Evolutionary conservation across 2,113 vertebrate species (phyloP), one percentile per base, ranked within the genome.

Genomic region (Apteryx owenii): DNA sequence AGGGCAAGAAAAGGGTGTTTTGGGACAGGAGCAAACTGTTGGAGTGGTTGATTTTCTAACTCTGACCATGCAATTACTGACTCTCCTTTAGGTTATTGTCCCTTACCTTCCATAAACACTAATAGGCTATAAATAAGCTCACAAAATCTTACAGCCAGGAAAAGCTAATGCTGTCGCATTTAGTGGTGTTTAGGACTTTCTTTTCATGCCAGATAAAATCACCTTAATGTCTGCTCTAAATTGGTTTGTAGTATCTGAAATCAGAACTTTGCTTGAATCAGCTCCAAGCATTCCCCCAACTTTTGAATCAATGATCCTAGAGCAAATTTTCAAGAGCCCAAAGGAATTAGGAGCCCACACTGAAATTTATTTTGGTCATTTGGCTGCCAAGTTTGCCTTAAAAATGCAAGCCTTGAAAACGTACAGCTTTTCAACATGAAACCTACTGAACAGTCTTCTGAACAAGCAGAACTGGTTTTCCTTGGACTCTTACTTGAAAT

Each of bases 41-140:
- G 38, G 61, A 94, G 42, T 15, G 13, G 16, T 14, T 42, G 33
- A 4, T 60, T 93, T 93, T 71, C 29, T 42, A 58, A 36, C 77
- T 28, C 44, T 50, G 64, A 20, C 71, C 58, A 26, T 54, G 71
- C 31, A 65, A 19, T 11, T 56, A n/a, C 83, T 86, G 84, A 62
- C 53, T 68, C 58, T 46, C 42, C 25, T 85, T 95, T 46, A 46
- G 42, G 31, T 71, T 84, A 58, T 69, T 95, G 42, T 82, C 88
- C 65, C 61, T 68, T 86, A 40, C 21, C 26, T 89, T 95, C 38
- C 62, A n/a, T 12, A 11, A 70, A 22, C 19, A 14, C 44, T 83
- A 77, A 70, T 9, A 72, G 44, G 38, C 56, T 91, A 89, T 72
- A 94, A 93, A 89, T 85, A 91, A 95, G 76, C 25, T 26, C 61